Base-by-base conservation (phyloP, 2,113 vertebrate species). In the Mesocricetus auratus region DNA sequence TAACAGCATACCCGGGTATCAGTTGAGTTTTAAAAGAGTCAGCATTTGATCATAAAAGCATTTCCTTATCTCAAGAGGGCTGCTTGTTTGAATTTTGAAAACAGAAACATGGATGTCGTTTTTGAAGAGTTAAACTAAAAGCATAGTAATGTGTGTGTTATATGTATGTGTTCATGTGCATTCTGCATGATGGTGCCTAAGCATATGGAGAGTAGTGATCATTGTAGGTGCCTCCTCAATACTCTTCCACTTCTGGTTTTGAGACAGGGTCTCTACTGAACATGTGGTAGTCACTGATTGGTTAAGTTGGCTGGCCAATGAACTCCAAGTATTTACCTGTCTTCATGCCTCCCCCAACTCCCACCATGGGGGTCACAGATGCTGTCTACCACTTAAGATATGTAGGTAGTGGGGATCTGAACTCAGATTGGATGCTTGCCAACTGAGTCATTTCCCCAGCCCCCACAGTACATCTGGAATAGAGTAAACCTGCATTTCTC, bases 91-190 rank as follows among this genome's bases (percentile, higher is more conserved):
- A 39, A 60, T 89, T 88, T 66, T 78, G 69, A n/a, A 81, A 81
- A 78, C n/a, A n/a, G n/a, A n/a, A n/a, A n/a, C n/a, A n/a, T n/a
- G 39, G 73, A 50, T 31, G 53, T 83, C 82, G 29, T 78, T 79
- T 94, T 93, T 96, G 45, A 60, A 68, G 91, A 78, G 29, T 33
- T 95, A 64, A 56, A 56, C 71, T n/a, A 56, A 89, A 78, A 62
- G 39, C 73, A 74, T 83, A 16, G 8, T 42, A 62, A 13, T 83
- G 13, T 33, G 47, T 62, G 21, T 82, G 21, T 62, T n/a, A 16
- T 62, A 29, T 29, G 22, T 60, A 11, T 53, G 24, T 83, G n/a
- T 83, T 62, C n/a, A n/a, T 4, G 8, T 50, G 79, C 36, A 3
- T 82, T 22, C 58, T 60, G 36, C 17, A 53, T 79, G 77, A 53